Evolutionary conservation across 1,140 invertebrate genomes (phyloP).

Genomic region (Bursaphelenchus mucronatus): DNA sequence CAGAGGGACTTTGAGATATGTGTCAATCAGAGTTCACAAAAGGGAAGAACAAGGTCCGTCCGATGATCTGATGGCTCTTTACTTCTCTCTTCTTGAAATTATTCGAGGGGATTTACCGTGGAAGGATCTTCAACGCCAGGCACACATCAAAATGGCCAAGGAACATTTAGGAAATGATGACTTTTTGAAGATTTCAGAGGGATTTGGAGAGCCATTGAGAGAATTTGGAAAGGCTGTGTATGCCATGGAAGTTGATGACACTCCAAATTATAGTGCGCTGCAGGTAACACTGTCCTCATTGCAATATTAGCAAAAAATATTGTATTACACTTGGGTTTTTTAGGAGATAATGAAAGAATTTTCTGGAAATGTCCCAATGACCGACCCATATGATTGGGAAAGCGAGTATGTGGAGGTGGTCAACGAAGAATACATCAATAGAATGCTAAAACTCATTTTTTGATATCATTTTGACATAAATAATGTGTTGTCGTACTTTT

Average conservation of each 20-base stretch:
- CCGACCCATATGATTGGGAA: conserved; percentile 48
- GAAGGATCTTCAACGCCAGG: conserved; percentile 23
- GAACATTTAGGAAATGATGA: conserved; percentile 29
- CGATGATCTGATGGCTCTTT: conserved; percentile 25
- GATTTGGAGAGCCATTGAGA: conserved; percentile 26
- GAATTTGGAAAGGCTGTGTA: conserved; percentile 33
- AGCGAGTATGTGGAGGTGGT: conserved; percentile 41
- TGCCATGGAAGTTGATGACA: conserved; percentile 27
- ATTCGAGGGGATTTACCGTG: conserved; percentile 23
- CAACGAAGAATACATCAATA: conserved; percentile 27
- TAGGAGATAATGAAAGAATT: too few relatives aligned
- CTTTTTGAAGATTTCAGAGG: conserved; percentile 25
- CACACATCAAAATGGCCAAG: conserved; percentile 33
- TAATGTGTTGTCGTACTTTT: too few relatives aligned
- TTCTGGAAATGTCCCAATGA: conserved; percentile 8
- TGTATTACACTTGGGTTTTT: too few relatives aligned
- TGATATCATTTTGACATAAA: too few relatives aligned
- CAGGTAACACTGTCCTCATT: conserved; percentile 22
- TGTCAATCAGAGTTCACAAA: conserved; percentile 94
- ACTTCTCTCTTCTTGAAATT: conserved; percentile 28
- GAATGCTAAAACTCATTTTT: too few relatives aligned
- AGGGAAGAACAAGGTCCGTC: conserved; percentile 69
- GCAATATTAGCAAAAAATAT: too few relatives aligned
- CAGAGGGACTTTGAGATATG: conserved; percentile 93
- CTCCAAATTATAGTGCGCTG: conserved; percentile 39